Evolutionary conservation across 2,888 invertebrate genomes (phyloP).

Genomic region (Neuroscelio doddi): DNA sequence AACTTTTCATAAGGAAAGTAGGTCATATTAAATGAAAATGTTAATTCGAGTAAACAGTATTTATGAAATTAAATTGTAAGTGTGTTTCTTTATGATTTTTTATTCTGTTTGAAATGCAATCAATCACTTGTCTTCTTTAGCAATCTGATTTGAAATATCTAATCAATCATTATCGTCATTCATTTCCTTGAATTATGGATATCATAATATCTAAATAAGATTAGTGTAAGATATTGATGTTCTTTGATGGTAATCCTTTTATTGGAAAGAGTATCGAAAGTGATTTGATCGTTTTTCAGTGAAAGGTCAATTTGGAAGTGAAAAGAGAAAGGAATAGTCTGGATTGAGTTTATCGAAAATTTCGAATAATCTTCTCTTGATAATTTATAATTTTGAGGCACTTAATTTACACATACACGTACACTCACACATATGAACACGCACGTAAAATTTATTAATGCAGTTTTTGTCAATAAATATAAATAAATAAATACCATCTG

Average conservation of each 20-base stretch:
- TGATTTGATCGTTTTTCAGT: slow-evolving; percentile 48
- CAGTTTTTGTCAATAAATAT: too few relatives aligned
- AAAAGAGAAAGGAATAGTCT: slow-evolving; percentile 59
- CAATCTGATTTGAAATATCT: slow-evolving; percentile 19
- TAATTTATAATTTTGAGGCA: too few relatives aligned
- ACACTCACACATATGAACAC: too few relatives aligned
- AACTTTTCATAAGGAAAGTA: too few relatives aligned
- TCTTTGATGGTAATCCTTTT: slow-evolving; percentile 33
- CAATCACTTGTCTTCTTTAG: slow-evolving; percentile 26
- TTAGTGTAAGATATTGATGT: slow-evolving; percentile 30
- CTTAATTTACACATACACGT: too few relatives aligned
- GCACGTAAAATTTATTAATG: too few relatives aligned
- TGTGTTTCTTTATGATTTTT: too few relatives aligned
- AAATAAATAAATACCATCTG: too few relatives aligned
- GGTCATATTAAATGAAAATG: too few relatives aligned
- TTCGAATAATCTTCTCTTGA: slow-evolving; percentile 28
- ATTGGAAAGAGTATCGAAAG: slow-evolving; percentile 47
- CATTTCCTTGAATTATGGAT: slow-evolving; percentile 26
- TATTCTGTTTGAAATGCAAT: too few relatives aligned
- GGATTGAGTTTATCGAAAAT: slow-evolving; percentile 32
- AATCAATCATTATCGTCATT: slow-evolving; percentile 40
- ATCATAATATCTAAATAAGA: slow-evolving; percentile 29
- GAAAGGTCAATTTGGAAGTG: slow-evolving; percentile 60
- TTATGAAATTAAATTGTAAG: too few relatives aligned
- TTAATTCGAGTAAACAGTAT: too few relatives aligned